Percentiles rank a stretch among this genome's conserved stretches.
Evolutionary conservation across 2,888 invertebrate species (phyloP).

Genomic region (Folsomia candida): DNA sequence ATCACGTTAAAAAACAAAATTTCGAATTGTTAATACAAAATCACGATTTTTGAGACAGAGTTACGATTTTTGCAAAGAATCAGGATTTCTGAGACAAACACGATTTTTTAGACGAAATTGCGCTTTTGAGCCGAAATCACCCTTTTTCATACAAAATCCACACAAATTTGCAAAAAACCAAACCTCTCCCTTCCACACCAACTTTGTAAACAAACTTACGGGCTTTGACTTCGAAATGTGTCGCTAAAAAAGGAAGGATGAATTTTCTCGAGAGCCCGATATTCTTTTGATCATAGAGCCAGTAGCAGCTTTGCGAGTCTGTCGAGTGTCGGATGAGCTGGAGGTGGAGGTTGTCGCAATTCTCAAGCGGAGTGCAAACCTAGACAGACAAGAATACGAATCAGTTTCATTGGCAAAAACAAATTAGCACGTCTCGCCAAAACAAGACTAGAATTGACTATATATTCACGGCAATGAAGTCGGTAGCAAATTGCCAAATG

Average conservation of each 20-base stretch:
- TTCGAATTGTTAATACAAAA: too few species aligned
- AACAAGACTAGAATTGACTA: neutral
- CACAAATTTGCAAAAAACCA: too few species aligned
- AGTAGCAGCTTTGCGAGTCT: slow-evolving; percentile 42
- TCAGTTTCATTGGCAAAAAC: neutral
- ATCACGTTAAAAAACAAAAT: too few species aligned
- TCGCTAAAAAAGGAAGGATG: slow-evolving; percentile 49
- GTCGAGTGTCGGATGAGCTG: slow-evolving; percentile 38
- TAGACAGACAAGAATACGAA: slow-evolving; percentile 10
- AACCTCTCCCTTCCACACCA: neutral
- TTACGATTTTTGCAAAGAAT: too few species aligned
- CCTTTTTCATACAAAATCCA: too few species aligned
- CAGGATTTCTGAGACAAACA: too few species aligned
- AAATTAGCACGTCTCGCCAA: neutral
- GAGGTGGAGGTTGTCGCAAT: slow-evolving; percentile 40
- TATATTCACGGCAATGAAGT: too few species aligned
- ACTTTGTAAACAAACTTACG: slow-evolving; percentile 32
- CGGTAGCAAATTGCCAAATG: too few species aligned
- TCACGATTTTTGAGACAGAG: too few species aligned
- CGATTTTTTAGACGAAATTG: too few species aligned
- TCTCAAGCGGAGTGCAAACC: slow-evolving; percentile 47
- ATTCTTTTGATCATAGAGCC: slow-evolving; percentile 45
- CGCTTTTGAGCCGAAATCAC: too few species aligned
- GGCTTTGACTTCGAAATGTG: slow-evolving; percentile 49
- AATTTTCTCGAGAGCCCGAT: slow-evolving; percentile 45